These are phyloP conservation scores for Vanessa atalanta DNA, from an alignment of 1,140 invertebrate genomes.

Conservation along the genomic window DNA sequence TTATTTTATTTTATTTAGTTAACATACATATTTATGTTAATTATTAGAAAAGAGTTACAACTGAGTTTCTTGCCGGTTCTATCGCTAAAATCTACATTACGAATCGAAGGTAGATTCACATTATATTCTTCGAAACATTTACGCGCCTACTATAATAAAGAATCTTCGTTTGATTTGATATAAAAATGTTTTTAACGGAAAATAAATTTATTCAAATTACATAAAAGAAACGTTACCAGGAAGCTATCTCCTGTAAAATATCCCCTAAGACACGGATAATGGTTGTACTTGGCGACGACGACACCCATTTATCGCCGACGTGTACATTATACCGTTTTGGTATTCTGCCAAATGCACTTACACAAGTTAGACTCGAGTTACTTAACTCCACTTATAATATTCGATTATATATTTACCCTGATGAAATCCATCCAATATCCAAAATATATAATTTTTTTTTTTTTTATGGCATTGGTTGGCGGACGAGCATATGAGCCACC, in stretches of 20 bases:
- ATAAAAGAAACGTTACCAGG: background rate
- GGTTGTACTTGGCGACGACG: conserved; percentile 13
- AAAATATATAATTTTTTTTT: background rate
- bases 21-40: too few relatives aligned
- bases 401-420: background rate
- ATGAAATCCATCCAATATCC: background rate
- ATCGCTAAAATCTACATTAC: too few relatives aligned
- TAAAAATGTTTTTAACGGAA: background rate
- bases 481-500: too few relatives aligned
- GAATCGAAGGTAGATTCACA: too few relatives aligned
- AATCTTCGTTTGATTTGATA: too few relatives aligned
- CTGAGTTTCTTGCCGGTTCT: too few relatives aligned
- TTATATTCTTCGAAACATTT: too few relatives aligned
- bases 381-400: background rate
- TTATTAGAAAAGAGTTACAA: too few relatives aligned
- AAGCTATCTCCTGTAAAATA: background rate
- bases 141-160: too few relatives aligned
- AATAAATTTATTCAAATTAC: background rate
- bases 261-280: background rate
- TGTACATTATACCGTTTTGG: conserved; percentile 23
- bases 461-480: too few relatives aligned
- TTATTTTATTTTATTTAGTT: too few relatives aligned
- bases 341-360: conserved; percentile 16
- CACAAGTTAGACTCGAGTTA: background rate
- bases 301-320: conserved; percentile 12